These are phyloP conservation scores for Urocitellus parryii DNA, from an alignment of 2,113 vertebrate genomes.

Conservation along the genomic window DNA sequence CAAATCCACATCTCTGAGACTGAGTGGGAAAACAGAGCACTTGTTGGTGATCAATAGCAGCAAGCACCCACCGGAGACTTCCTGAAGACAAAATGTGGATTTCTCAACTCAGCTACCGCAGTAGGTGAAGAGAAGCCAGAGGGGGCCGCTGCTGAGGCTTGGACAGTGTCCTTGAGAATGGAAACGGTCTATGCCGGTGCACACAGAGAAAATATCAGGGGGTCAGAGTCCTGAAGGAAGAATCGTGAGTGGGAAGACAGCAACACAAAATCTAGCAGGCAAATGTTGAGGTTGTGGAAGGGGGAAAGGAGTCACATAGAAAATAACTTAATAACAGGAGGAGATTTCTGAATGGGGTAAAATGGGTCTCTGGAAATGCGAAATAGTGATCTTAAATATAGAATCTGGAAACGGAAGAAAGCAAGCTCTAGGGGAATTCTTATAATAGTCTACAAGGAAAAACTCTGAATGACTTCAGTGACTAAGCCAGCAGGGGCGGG, in stretches of 20 bases:
- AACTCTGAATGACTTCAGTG: background rate
- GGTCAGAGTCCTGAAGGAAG: background rate
- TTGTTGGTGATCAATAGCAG: background rate
- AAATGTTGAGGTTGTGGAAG: background rate
- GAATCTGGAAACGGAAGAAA: background rate
- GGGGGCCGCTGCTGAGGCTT: background rate
- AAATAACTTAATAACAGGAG: background rate
- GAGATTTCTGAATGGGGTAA: background rate
- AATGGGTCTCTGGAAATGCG: background rate
- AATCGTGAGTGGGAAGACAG: background rate
- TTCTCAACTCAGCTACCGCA: background rate
- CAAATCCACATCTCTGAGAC: slow-evolving; percentile 13
- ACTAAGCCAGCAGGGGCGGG: background rate
- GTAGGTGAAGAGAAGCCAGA: background rate
- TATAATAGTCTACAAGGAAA: background rate
- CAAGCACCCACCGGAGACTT: background rate
- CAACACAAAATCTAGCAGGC: background rate
- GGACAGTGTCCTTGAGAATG: background rate
- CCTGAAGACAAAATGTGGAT: background rate
- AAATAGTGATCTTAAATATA: background rate
- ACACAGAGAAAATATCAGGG: background rate
- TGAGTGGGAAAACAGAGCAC: background rate
- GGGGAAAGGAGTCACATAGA: too few species aligned
- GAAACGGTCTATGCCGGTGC: background rate
- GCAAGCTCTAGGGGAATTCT: background rate